A percentile compares a stretch with the other conserved stretches of the same genome.
Conservation (phyloP, 2,797 vertebrate species). For the Morus bassanus region DNA sequence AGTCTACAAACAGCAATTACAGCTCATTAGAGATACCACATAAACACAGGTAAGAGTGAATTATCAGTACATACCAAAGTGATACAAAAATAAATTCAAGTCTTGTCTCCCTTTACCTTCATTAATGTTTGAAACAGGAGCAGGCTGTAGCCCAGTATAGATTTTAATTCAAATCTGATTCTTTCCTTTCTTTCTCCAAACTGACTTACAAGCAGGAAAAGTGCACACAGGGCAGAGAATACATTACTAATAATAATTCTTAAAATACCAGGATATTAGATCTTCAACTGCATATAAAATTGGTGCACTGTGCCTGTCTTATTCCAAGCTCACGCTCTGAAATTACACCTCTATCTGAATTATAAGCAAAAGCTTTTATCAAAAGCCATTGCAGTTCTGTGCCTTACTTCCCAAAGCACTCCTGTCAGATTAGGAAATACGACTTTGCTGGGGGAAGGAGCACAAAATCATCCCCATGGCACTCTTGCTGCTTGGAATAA, state of each 20-base stretch:
- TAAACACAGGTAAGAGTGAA: background rate
- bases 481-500: background rate
- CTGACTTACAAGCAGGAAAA: background rate
- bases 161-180: background rate
- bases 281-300: background rate
- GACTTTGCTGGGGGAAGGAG: background rate
- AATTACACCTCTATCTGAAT: background rate
- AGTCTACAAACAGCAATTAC: background rate
- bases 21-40: background rate
- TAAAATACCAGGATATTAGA: slow-evolving; percentile 4
- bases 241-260: background rate
- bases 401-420: background rate
- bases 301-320: background rate
- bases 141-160: background rate
- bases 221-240: background rate
- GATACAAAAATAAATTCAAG: background rate
- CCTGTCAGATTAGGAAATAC: background rate
- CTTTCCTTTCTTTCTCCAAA: background rate
- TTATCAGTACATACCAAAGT: background rate
- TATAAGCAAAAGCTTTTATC: background rate
- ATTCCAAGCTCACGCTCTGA: background rate
- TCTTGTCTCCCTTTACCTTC: background rate
- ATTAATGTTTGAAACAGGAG: background rate
- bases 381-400: background rate
- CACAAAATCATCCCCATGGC: background rate